Evolutionary conservation across 23 tunicate genomes (phyloP).

Genomic region (Diplosoma virens): DNA sequence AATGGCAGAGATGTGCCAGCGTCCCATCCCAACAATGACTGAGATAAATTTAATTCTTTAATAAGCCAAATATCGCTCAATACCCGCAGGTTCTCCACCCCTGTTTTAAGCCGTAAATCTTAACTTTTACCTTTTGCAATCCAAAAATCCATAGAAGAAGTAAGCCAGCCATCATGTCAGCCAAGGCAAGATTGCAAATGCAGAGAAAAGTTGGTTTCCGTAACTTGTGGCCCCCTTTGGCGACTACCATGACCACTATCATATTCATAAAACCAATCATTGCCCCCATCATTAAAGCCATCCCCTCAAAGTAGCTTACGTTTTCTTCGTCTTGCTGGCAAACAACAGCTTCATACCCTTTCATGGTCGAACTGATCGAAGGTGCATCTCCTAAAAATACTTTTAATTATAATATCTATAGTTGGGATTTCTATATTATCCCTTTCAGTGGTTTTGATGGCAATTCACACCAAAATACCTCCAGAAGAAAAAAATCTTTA

Average conservation of each 20-base stretch:
- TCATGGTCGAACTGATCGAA: background rate
- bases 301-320: constrained; percentile 35
- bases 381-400: too few relatives aligned
- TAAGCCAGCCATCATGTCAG: constrained; percentile 91
- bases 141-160: constrained; percentile 90
- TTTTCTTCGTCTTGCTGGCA: constrained; percentile 51
- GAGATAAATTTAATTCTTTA: too few relatives aligned
- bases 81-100: too few relatives aligned
- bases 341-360: background rate
- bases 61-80: too few relatives aligned
- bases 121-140: constrained; percentile 68
- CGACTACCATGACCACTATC: constrained; percentile 50
- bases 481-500: too few relatives aligned
- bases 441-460: too few relatives aligned
- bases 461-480: too few relatives aligned
- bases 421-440: too few relatives aligned
- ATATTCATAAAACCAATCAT: constrained; percentile 64
- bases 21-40: too few relatives aligned
- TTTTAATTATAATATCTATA: too few relatives aligned
- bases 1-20: too few relatives aligned
- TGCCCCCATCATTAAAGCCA: constrained; percentile 53
- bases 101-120: too few relatives aligned
- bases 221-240: constrained; percentile 58
- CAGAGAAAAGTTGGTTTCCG: constrained; percentile 82
- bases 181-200: constrained; percentile 87